Conservation (phyloP, 2,888 invertebrate genomes). For the Thecocarcelia acutangulata region DNA sequence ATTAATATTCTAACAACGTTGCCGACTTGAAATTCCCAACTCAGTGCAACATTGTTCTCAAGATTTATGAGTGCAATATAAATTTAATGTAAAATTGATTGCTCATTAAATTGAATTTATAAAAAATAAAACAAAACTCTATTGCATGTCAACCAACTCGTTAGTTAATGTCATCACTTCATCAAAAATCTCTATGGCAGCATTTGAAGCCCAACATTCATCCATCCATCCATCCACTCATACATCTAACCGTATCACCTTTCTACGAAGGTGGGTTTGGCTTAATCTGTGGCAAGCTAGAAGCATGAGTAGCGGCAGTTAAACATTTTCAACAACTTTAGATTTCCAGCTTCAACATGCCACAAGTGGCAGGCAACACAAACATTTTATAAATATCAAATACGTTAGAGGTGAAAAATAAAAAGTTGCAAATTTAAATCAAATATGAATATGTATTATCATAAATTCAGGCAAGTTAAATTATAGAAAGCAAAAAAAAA, state of each 20-base stretch:
- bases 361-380: conserved; percentile 33
- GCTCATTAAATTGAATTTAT: conserved; percentile 28
- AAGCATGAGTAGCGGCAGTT: conserved; percentile 44
- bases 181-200: conserved; percentile 41
- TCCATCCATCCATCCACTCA: not conserved
- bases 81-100: conserved; percentile 43
- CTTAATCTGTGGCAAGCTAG: not conserved
- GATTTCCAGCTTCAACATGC: conserved; percentile 25
- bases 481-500: not conserved
- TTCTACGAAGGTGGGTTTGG: conserved; percentile 28
- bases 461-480: not conserved
- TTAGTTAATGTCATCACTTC: conserved; percentile 62
- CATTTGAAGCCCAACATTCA: not conserved
- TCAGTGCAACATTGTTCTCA: not conserved
- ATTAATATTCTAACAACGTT: not conserved
- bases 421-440: not conserved
- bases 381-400: not conserved
- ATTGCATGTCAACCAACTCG: conserved; percentile 57
- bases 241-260: not conserved
- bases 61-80: conserved; percentile 33
- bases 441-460: conserved; percentile 5
- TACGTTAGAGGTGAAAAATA: no score
- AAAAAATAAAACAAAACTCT: conserved; percentile 15
- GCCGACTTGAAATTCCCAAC: not conserved
- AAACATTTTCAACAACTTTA: conserved; percentile 33